Conservation (phyloP, 2,888 invertebrate species). For the Apotomis turbidana region DNA sequence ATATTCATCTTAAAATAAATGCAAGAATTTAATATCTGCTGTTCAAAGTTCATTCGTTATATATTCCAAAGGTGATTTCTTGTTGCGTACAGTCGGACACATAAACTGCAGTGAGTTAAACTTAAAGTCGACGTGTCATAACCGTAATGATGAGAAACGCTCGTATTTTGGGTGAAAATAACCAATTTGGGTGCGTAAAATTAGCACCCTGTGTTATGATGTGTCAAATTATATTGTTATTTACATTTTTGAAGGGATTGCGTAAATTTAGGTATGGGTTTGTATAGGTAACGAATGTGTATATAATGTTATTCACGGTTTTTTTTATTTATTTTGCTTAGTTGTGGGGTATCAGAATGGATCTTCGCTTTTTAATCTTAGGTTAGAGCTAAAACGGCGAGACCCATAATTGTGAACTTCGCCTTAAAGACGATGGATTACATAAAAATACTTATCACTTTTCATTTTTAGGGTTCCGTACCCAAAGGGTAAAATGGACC, state of each 20-base stretch:
- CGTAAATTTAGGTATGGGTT: background rate
- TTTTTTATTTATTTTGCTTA: too few species aligned
- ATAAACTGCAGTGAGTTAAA: constrained; percentile 48
- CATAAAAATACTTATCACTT: too few species aligned
- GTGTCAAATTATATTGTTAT: constrained; percentile 45
- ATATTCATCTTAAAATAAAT: background rate
- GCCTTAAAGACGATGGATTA: too few species aligned
- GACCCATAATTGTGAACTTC: too few species aligned
- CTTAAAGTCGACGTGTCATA: constrained; percentile 49
- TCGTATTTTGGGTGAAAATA: constrained; percentile 52
- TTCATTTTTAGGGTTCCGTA: too few species aligned
- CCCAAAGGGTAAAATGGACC: too few species aligned
- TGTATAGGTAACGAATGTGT: background rate
- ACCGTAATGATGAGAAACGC: constrained; percentile 48
- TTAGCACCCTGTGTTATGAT: constrained; percentile 54
- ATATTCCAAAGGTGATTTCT: constrained; percentile 3
- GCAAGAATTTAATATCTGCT: background rate
- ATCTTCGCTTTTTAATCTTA: too few species aligned
- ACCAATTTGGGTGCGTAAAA: constrained; percentile 57
- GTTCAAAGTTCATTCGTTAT: background rate
- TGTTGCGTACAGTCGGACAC: constrained; percentile 42
- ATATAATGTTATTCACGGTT: too few species aligned
- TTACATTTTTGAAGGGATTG: constrained; percentile 8
- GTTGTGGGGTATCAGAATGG: too few species aligned
- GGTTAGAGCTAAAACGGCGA: too few species aligned